phyloP scores from a whole-genome alignment of 2,113 vertebrate species.

The Sylvilagus bachmani region DNA sequence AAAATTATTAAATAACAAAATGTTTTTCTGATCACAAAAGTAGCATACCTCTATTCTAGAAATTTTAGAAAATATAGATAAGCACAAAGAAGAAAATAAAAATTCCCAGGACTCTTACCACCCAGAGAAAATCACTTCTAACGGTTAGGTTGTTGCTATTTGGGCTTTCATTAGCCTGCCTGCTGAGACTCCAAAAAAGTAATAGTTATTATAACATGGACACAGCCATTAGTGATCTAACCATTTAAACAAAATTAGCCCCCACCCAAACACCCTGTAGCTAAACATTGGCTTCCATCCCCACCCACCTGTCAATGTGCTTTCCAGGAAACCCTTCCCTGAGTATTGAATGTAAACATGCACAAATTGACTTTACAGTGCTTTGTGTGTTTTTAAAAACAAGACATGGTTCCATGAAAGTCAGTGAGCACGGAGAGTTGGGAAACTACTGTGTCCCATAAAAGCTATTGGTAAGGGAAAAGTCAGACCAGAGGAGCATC shows the following conservation, averaged over 20 bases:
- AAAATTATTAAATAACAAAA: background rate
- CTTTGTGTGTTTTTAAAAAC: slow-evolving; percentile 10
- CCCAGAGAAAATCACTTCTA: background rate
- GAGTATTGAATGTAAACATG: background rate
- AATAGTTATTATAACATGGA: background rate
- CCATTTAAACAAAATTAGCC: background rate
- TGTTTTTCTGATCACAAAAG: slow-evolving; percentile 6
- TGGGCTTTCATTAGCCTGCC: background rate
- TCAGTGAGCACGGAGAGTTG: background rate
- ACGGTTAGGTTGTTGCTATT: background rate
- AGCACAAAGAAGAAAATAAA: slow-evolving; percentile 43
- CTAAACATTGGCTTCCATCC: background rate
- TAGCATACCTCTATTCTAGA: slow-evolving; percentile 32
- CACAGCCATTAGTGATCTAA: background rate
- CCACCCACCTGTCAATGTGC: slow-evolving; percentile 31
- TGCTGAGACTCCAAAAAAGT: background rate
- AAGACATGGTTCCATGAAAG: background rate
- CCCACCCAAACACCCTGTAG: background rate
- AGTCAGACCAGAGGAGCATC: background rate
- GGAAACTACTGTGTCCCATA: slow-evolving; percentile 16
- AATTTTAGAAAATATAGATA: slow-evolving; percentile 48
- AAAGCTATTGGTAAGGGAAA: background rate
- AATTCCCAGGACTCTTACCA: background rate
- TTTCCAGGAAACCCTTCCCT: background rate
- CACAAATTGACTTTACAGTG: background rate